These are phyloP conservation scores for Muscidifurax raptorellus DNA, from an alignment of 1,140 invertebrate genomes.

Conservation along the genomic window DNA sequence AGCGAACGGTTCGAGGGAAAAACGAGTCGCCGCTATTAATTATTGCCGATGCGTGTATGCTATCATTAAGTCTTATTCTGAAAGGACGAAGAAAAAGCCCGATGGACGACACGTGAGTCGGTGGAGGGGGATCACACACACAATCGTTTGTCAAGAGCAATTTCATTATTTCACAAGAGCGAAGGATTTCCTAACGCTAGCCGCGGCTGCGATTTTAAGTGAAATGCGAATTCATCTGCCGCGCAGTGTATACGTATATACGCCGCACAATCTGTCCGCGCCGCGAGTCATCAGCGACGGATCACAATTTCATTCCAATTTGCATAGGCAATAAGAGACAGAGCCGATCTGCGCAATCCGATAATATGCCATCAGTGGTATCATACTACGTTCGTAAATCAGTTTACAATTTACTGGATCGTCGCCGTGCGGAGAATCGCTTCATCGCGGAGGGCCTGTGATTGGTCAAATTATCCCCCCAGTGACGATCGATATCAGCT, in stretches of 20 bases:
- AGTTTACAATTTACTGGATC: slow-evolving; percentile 1
- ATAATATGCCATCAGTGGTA: slow-evolving; percentile 2
- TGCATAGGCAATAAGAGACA: slow-evolving; percentile 12
- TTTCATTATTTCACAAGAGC: slow-evolving; percentile 39
- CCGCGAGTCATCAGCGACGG: neutral
- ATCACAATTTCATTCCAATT: slow-evolving; percentile 36
- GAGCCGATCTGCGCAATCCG: slow-evolving; percentile 9
- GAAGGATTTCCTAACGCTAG: neutral
- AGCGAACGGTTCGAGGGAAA: neutral
- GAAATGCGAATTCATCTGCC: slow-evolving; percentile 32
- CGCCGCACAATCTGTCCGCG: neutral
- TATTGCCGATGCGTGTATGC: neutral
- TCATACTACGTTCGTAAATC: neutral
- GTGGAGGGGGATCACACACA: neutral
- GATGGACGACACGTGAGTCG: neutral
- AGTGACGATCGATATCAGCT: neutral
- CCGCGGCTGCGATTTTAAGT: slow-evolving; percentile 8
- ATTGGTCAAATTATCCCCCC: slow-evolving; percentile 14
- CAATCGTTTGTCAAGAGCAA: slow-evolving; percentile 37
- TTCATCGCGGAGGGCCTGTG: neutral
- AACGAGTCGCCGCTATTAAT: slow-evolving; percentile 24
- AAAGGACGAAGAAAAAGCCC: neutral
- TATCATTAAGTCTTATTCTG: slow-evolving; percentile 22
- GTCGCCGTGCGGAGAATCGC: neutral
- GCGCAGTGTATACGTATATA: neutral